Evolutionary conservation across 64 coral and sea anemone genomes (phyloP), one percentile per base, ranked within the genome.

Genomic region (Astreopora myriophthalma): DNA sequence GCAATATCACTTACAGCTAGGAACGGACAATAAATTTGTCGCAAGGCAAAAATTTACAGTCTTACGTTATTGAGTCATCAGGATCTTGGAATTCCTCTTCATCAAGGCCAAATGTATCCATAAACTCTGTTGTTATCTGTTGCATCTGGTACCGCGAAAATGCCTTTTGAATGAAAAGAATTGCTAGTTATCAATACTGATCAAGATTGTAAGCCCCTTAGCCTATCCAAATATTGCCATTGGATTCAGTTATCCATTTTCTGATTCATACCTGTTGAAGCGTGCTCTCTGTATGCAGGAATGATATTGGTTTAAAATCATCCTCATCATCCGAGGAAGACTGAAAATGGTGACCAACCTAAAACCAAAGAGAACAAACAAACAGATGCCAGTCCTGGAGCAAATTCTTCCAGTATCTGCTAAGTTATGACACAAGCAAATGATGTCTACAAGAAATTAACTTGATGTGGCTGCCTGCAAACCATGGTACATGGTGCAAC

Each of bases 101-200:
- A 85, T 99, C 97, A 34, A 93, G 87, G 22, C 97, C 97, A 93
- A 99, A 95, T 9, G 90, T 99, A 27, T 99, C 97, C 90, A 99
- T 89, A 33, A 99, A 99, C 64, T 96, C 97, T 85, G 97, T 69
- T 70, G 97, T 93, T 85, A 99, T 99, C 86, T 99, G 97, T 81
- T 99, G 97, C 97, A 99, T 93, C 67, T 95, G 94, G 86, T 99
- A 99, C 34, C 95, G 90, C 32, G 94, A 95, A 72, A 93, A 99
- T 52, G 93, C 94, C 97, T 99, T 88, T 51, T 37, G 31, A 37
- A 34, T 33, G 31, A 35, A 85, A n/a, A 8, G 19, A 63, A 69
- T 25, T 22, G 17, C 62, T 25, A 23, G 22, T 22, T 4, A 46
- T 46, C 42, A 46, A 46, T 6, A 46, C 42, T 6, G 42, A 46